Evolutionary conservation across 92 coral and sea anemone species (phyloP), one percentile per base, ranked within the genome.

Genomic region (Porites evermanni): DNA sequence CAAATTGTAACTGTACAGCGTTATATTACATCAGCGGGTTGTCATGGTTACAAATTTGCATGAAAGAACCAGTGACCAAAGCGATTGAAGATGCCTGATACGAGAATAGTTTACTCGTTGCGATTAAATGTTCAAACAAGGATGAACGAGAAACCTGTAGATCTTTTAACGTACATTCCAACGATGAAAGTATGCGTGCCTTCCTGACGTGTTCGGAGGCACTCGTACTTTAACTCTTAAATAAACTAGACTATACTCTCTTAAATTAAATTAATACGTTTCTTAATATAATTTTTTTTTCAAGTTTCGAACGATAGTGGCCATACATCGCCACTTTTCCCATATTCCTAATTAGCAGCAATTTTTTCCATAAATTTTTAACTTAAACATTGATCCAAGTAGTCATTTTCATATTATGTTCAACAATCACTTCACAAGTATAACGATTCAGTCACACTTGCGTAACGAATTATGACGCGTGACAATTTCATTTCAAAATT

Each of bases 1-100:
- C 78, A 72, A 32, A 54, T 19, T 44, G 44, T 70, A 82, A 81
- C 86, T 82, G 86, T 82, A 82, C 86, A 82, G 86, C 86, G 16
- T 7, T 82, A 82, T 82, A 60, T 72, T 82, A 82, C 79, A 82
- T 13, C 52, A 61, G 86, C 85, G 66, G 29, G 69, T 81, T 69
- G 67, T 56, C 60, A 17, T 54, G 69, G 44, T 58, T 24, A 59
- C 10, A 12, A 81, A 53, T 19, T 65, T 17, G 20, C 38, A 17
- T n/a, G 50, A 13, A 8, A 12, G 47, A 9, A 44, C 60, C 71
- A 65, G 63, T 61, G 82, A 20, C 72, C 59, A 64, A 64, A 65
- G 18, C 6, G 59, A 26, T 65, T 50, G 60, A 44, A 69, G 60
- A 20, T 38, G 60, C 29, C 59, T 32, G 59, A 6, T 77, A 23